A percentile compares a stretch with the other conserved stretches of the same genome.
Conservation (phyloP, 2,113 vertebrate species). For the Spea bombifrons region DNA sequence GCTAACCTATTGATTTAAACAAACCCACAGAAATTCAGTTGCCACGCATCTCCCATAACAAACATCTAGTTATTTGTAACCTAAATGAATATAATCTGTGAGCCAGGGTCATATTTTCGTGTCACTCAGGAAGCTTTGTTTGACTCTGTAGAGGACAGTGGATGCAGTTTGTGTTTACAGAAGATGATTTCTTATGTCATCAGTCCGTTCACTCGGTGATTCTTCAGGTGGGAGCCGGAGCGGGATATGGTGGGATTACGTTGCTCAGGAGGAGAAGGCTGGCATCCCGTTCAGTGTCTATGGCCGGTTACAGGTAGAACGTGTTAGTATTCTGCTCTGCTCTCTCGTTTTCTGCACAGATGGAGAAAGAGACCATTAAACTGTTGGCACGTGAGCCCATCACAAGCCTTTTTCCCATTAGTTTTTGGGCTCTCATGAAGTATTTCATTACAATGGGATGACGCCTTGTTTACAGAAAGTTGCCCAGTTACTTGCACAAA, state of each 20-base stretch:
- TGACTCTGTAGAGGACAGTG: slow-evolving; percentile 9
- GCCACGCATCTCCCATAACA: neutral
- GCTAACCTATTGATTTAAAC: neutral
- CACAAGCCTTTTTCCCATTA: slow-evolving; percentile 33
- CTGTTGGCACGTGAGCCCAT: slow-evolving; percentile 28
- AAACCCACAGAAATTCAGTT: neutral
- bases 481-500: neutral
- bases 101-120: neutral
- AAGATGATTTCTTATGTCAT: neutral
- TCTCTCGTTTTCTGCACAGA: slow-evolving; percentile 33
- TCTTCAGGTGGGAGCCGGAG: neutral
- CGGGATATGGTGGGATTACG: slow-evolving; percentile 6
- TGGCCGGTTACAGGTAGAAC: slow-evolving; percentile 26
- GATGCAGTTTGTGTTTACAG: neutral
- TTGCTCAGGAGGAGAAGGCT: slow-evolving; percentile 8
- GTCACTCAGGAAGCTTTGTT: slow-evolving; percentile 33
- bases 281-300: slow-evolving; percentile 9
- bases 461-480: slow-evolving; percentile 27
- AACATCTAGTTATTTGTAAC: too few relatives aligned
- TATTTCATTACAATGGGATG: slow-evolving; percentile 30
- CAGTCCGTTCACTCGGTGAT: neutral
- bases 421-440: slow-evolving; percentile 31
- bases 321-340: slow-evolving; percentile 37
- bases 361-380: slow-evolving; percentile 34
- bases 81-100: too few relatives aligned